Evolutionary conservation across 2,888 invertebrate genomes (phyloP).

Genomic region (Leptopilina myrica): DNA sequence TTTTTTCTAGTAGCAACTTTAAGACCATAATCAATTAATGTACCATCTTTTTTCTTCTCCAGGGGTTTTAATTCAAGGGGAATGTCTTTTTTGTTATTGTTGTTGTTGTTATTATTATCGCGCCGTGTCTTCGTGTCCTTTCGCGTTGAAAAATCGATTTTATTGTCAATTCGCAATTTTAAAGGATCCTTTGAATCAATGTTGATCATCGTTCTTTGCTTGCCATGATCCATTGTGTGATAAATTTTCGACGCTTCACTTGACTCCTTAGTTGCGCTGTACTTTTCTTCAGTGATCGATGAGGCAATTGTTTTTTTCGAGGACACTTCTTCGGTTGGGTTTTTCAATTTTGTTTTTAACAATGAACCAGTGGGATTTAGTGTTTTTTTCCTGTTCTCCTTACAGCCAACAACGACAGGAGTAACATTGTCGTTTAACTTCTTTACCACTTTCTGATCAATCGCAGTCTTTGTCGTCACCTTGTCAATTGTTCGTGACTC

Average conservation of each 20-base stretch:
- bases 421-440: slow-evolving; percentile 37
- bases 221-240: background rate
- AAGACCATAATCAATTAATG: slow-evolving; percentile 63
- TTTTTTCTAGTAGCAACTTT: slow-evolving; percentile 58
- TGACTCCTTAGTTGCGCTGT: background rate
- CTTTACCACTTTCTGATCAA: slow-evolving; percentile 7
- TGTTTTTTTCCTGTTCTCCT: background rate
- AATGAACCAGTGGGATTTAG: background rate
- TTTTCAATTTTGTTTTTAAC: slow-evolving; percentile 10
- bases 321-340: background rate
- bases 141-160: background rate
- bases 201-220: background rate
- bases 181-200: background rate
- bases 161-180: background rate
- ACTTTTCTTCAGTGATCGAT: background rate
- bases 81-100: background rate
- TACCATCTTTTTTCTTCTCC: slow-evolving; percentile 63
- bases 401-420: background rate
- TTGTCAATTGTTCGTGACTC: slow-evolving; percentile 3
- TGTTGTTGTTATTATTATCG: background rate
- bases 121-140: background rate
- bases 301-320: background rate
- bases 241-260: background rate
- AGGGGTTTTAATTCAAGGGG: slow-evolving; percentile 58
- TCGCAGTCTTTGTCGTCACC: slow-evolving; percentile 12